A percentile compares a stretch with the other conserved stretches of the same genome.
phyloP scores from a whole-genome alignment of 2,113 vertebrate genomes.

The Mesembrinibis cayennensis region DNA sequence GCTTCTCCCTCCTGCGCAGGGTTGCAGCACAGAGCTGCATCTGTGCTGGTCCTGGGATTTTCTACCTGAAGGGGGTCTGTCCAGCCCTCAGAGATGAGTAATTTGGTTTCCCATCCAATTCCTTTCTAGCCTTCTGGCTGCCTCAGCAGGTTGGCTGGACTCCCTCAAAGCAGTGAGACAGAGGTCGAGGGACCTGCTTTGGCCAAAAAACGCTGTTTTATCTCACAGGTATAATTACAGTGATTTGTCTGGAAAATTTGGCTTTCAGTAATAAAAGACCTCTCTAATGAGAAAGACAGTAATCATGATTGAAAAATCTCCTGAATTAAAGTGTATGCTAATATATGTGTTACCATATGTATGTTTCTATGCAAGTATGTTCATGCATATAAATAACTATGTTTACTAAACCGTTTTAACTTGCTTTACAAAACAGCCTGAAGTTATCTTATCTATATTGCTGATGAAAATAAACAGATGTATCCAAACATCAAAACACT shows the following conservation, averaged over 20 bases:
- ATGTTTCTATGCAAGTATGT: background rate
- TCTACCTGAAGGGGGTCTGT: background rate
- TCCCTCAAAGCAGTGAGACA: background rate
- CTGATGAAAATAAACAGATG: constrained; percentile 39
- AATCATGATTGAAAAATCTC: background rate
- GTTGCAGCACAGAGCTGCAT: background rate
- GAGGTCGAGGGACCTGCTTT: background rate
- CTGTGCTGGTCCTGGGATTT: background rate
- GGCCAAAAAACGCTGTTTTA: background rate
- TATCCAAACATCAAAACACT: constrained; percentile 1
- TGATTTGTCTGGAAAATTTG: constrained; percentile 18
- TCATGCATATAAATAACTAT: constrained; percentile 22
- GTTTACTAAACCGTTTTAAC: constrained; percentile 40
- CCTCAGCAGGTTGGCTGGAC: background rate
- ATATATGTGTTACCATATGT: background rate
- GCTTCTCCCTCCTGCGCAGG: background rate
- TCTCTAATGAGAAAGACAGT: background rate
- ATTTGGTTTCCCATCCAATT: background rate
- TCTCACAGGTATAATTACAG: constrained; percentile 28
- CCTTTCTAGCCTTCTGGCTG: background rate
- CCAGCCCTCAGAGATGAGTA: background rate
- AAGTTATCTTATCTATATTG: constrained; percentile 41
- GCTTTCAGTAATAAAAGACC: constrained; percentile 4
- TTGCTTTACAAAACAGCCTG: background rate
- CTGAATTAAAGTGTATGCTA: background rate